Percentiles rank a stretch among this genome's conserved stretches.
Evolutionary conservation across 2,888 invertebrate species (phyloP).

Genomic region (Linyphia triangularis): DNA sequence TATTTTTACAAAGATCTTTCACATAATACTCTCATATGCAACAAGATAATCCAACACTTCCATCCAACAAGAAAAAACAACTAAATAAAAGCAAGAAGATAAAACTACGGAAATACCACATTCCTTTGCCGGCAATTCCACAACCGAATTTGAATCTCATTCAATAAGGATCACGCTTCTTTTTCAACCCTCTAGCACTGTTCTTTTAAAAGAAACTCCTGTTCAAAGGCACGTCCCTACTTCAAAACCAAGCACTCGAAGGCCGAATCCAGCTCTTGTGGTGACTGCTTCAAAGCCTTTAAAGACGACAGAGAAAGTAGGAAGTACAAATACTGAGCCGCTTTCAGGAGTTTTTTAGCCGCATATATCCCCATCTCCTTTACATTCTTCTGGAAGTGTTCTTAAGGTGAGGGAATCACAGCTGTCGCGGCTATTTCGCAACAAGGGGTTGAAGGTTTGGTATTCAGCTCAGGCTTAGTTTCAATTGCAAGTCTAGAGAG

Average conservation of each 20-base stretch:
- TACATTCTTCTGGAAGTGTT: neutral
- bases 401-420: neutral
- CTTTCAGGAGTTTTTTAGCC: neutral
- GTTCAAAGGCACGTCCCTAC: neutral
- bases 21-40: too few species aligned
- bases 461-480: neutral
- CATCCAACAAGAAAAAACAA: too few species aligned
- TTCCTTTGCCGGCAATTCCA: neutral
- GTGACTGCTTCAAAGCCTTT: neutral
- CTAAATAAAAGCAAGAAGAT: too few species aligned
- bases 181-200: neutral
- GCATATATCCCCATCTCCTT: too few species aligned
- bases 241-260: neutral
- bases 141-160: neutral
- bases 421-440: neutral
- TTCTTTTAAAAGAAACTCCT: neutral
- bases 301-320: neutral
- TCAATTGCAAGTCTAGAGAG: neutral
- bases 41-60: too few species aligned
- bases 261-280: neutral
- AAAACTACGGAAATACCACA: neutral
- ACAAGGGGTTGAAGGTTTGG: neutral
- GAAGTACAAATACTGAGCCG: neutral
- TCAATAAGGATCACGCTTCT: neutral
- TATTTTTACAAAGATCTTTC: too few species aligned